These are phyloP conservation scores for Nipponia nippon DNA, from an alignment of 2,113 vertebrate genomes.

Conservation along the genomic window DNA sequence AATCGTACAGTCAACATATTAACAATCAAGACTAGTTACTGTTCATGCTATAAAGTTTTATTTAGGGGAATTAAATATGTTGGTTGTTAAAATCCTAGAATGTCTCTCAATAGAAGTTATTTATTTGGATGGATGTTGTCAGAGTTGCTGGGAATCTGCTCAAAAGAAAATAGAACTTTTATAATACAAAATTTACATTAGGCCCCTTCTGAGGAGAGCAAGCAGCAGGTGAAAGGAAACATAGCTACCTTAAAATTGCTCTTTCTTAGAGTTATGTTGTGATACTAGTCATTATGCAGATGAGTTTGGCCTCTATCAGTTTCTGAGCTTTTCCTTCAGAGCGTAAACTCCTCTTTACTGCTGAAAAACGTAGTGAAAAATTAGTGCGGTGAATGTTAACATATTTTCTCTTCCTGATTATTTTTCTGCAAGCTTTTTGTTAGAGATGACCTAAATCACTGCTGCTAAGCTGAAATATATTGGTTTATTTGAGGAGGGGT, in stretches of 20 bases:
- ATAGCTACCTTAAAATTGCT: neutral
- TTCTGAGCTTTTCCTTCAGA: neutral
- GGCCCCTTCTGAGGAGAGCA: neutral
- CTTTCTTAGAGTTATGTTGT: neutral
- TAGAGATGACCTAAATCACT: neutral
- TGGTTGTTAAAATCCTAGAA: neutral
- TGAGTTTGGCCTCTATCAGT: neutral
- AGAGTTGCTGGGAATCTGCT: neutral
- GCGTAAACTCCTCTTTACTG: neutral
- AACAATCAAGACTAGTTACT: neutral
- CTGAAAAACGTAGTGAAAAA: neutral
- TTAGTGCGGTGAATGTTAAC: neutral
- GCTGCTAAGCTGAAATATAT: neutral
- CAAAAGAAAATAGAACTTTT: neutral
- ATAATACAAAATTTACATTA: neutral
- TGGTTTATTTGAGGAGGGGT: neutral
- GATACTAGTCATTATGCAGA: neutral
- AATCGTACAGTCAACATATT: neutral
- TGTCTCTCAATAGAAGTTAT: neutral
- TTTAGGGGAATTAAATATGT: conserved; percentile 1
- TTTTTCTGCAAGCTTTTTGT: neutral
- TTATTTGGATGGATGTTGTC: neutral
- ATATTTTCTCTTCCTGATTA: neutral
- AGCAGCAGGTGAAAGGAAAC: neutral
- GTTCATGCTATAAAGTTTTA: conserved; percentile 19